phyloP scores from a whole-genome alignment of 1,140 invertebrate genomes.

The Leptopilina boulardi region DNA sequence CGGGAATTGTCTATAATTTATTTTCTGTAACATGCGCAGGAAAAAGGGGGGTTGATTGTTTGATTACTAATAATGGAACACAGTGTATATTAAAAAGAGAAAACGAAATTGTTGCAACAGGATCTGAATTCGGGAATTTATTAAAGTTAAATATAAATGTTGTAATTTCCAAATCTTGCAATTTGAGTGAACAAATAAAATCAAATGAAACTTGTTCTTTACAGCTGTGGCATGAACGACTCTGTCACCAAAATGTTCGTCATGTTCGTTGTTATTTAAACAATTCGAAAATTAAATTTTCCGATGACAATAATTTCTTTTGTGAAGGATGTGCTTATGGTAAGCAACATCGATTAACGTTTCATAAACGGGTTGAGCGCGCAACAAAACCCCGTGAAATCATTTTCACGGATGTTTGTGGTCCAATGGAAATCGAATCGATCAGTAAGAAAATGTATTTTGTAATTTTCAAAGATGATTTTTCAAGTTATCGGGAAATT shows the following conservation, averaged over 20 bases:
- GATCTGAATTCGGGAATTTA: slow-evolving; percentile 9
- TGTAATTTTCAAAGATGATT: slow-evolving; percentile 70
- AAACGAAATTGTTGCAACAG: neutral
- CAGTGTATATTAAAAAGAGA: slow-evolving; percentile 9
- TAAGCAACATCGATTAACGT: slow-evolving; percentile 63
- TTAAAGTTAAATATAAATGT: neutral
- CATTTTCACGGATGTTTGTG: slow-evolving; percentile 71
- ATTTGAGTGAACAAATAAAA: neutral
- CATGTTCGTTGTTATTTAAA: slow-evolving; percentile 59
- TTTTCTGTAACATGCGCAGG: slow-evolving; percentile 21
- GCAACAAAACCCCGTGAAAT: slow-evolving; percentile 59
- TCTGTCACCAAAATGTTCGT: slow-evolving; percentile 66
- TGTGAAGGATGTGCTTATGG: slow-evolving; percentile 66
- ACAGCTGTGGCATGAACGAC: slow-evolving; percentile 49
- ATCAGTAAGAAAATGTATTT: slow-evolving; percentile 63
- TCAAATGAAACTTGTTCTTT: slow-evolving; percentile 57
- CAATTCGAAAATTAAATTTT: slow-evolving; percentile 55
- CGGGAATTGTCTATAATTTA: neutral
- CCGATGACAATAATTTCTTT: slow-evolving; percentile 31
- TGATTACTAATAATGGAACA: slow-evolving; percentile 29
- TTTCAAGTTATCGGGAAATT: slow-evolving; percentile 61
- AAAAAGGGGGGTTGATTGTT: slow-evolving; percentile 19
- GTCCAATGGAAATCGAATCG: slow-evolving; percentile 68
- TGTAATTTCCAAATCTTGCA: neutral
- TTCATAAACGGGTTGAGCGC: slow-evolving; percentile 49